Base-by-base conservation (phyloP, 2,888 invertebrate species). In the Drosophila picticornis region DNA sequence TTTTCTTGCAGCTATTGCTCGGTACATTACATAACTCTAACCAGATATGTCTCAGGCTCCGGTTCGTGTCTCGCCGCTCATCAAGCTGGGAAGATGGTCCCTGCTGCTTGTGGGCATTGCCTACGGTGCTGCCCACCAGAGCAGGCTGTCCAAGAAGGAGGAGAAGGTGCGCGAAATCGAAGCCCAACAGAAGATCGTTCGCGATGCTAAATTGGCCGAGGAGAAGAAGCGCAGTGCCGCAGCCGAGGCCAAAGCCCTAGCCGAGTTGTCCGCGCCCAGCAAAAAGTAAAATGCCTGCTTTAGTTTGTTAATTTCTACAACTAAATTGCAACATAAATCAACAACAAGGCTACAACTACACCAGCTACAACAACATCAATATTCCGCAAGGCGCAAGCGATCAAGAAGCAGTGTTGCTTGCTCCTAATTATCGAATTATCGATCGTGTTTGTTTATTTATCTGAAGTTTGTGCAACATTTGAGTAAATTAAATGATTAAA, bases 1-100 rank as follows among this genome's bases (percentile, higher is more conserved):
- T 46, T 65, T 56, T 55, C 36, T 80, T 85, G 51, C 81, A 88
- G 88, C 72, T 79, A 79, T 68, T 75, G 72, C 53, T 72, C 71
- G 64, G 68, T 68, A 66, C 83, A 90, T 92, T 92, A 91, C 91
- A 92, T 92, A 92, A 92, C 88, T 46, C 22, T 72, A 57, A 72
- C 61, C 60, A 77, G 82, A 80, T 77, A 92, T 92, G 92, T 92
- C 93, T 74, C 92, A 92, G 85, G 90, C 96, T 88, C 96, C 97
- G 84, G 95, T 97, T 77, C 95, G 96, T 91, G 97, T 97, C 80
- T 97, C 97, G 59, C 97, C 97, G 60, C 93, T 97, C 66, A 97
- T 97, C 92, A 96, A 96, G 95, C 97, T 97, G 90, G 96, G 96
- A 69, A 95, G 98, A 91, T 98, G 97, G 97, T 96, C 96, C 65